Conservation (phyloP, 2,113 vertebrate species). For the Meriones unguiculatus region DNA sequence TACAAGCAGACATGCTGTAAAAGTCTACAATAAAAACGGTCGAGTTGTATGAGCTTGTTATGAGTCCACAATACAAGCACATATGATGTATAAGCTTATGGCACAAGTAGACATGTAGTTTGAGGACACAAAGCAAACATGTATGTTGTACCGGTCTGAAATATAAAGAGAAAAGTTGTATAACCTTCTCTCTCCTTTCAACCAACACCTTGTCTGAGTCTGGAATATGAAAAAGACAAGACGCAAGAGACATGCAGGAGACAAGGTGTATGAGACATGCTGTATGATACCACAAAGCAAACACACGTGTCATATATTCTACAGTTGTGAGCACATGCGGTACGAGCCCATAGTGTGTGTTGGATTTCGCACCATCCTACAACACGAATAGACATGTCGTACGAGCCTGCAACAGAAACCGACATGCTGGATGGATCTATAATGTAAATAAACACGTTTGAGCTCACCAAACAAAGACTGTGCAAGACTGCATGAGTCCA, state of each 20-base stretch:
- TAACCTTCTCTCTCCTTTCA: neutral
- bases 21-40: neutral
- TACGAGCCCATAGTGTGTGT: neutral
- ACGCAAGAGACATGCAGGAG: neutral
- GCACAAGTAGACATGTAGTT: neutral
- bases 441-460: no score
- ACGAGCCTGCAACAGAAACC: neutral
- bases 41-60: neutral
- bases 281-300: neutral
- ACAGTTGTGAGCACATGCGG: neutral
- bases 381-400: neutral
- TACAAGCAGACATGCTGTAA: neutral
- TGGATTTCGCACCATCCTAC: neutral
- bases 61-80: neutral
- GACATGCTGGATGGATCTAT: neutral
- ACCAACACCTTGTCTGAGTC: neutral
- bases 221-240: neutral
- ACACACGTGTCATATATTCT: neutral
- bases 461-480: no score
- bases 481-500: no score
- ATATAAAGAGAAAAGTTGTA: neutral
- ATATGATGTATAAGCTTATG: neutral
- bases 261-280: neutral
- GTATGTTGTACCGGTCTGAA: neutral
- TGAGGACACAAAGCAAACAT: neutral